Evolutionary conservation across 2,113 vertebrate species (phyloP).

Genomic region (Pangasianodon hypophthalmus): DNA sequence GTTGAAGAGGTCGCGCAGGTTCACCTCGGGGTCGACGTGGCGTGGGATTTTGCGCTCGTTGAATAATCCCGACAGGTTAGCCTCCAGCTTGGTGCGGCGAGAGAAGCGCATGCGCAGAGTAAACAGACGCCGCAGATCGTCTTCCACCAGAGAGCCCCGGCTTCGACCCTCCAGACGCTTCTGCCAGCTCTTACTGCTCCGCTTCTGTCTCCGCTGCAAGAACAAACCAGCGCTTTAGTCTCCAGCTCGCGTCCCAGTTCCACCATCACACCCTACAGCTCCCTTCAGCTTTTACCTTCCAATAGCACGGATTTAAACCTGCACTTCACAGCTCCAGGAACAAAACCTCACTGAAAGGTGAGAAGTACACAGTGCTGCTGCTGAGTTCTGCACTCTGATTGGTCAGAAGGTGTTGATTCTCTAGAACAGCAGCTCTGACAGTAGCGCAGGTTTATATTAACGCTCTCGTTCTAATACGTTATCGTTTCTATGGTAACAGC

Average conservation of each 20-base stretch:
- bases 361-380: too few relatives aligned
- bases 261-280: neutral
- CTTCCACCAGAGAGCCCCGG: constrained; percentile 66
- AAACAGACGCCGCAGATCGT: constrained; percentile 73
- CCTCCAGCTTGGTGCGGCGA: constrained; percentile 70
- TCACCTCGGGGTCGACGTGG: constrained; percentile 73
- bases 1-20: constrained; percentile 72
- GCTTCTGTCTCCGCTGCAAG: constrained; percentile 48
- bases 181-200: constrained; percentile 72
- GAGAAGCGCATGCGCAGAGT: constrained; percentile 69
- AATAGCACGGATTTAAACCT: neutral
- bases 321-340: too few relatives aligned
- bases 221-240: neutral
- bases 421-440: too few relatives aligned
- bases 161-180: constrained; percentile 64
- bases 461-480: too few relatives aligned
- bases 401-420: too few relatives aligned
- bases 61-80: constrained; percentile 74
- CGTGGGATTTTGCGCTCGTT: constrained; percentile 78
- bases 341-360: too few relatives aligned
- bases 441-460: too few relatives aligned
- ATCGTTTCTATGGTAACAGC: too few relatives aligned
- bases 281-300: neutral
- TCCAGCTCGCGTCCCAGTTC: neutral
- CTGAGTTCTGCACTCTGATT: too few relatives aligned